A percentile compares a stretch with the other conserved stretches of the same genome.
These are phyloP conservation scores for Esox niger DNA, from an alignment of 2,113 vertebrate genomes.

Conservation along the genomic window DNA sequence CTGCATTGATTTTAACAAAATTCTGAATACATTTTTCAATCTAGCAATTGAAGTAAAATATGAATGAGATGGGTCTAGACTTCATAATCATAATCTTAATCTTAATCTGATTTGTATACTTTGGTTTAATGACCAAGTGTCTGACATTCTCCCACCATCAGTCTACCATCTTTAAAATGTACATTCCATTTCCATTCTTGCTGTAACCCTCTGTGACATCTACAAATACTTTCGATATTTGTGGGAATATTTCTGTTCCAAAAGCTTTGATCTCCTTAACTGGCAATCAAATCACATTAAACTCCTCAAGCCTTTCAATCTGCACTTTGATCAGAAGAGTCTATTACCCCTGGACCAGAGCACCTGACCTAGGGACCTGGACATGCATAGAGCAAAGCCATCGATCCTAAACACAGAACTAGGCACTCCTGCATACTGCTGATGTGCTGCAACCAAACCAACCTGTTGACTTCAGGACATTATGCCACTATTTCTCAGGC, in stretches of 20 bases:
- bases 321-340: constrained; percentile 64
- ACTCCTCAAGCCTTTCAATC: constrained; percentile 53
- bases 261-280: constrained; percentile 54
- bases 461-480: constrained; percentile 55
- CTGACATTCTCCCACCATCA: constrained; percentile 27
- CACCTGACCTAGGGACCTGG: constrained; percentile 63
- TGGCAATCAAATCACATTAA: constrained; percentile 46
- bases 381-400: constrained; percentile 26
- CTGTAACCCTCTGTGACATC: constrained; percentile 42
- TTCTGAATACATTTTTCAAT: constrained; percentile 51
- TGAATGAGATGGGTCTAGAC: constrained; percentile 41
- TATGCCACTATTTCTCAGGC: constrained; percentile 37
- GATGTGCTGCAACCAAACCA: constrained; percentile 16
- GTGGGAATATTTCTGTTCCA: constrained; percentile 51
- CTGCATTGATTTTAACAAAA: constrained; percentile 28
- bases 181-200: constrained; percentile 40
- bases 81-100: constrained; percentile 62
- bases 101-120: constrained; percentile 50
- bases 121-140: constrained; percentile 24
- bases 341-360: constrained; percentile 49
- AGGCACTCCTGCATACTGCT: constrained; percentile 27
- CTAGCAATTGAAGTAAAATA: constrained; percentile 38
- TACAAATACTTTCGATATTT: constrained; percentile 49
- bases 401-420: no score
- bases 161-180: constrained; percentile 34